phyloP scores from a whole-genome alignment of 2,888 invertebrate species.

The Suillia variegata region DNA sequence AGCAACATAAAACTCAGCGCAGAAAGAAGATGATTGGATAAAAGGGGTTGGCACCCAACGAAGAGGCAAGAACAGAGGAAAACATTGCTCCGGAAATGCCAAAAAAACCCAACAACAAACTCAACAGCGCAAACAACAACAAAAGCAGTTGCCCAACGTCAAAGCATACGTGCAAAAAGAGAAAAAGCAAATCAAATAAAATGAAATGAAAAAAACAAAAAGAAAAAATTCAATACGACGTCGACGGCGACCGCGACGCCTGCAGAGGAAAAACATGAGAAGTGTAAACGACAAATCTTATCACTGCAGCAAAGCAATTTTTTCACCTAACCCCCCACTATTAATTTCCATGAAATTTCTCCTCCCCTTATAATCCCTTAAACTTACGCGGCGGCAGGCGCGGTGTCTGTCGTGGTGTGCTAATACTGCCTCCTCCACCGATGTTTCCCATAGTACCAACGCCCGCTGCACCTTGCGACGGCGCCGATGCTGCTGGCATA shows the following conservation, averaged over 20 bases:
- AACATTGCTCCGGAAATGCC: constrained; percentile 53
- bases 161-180: no score
- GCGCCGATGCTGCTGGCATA: constrained; percentile 48
- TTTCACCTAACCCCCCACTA: background rate
- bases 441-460: background rate
- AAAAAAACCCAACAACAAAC: constrained; percentile 40
- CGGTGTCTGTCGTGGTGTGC: constrained; percentile 65
- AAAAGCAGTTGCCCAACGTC: constrained; percentile 8
- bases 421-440: constrained; percentile 33
- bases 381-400: constrained; percentile 61
- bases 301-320: background rate
- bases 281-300: background rate
- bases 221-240: constrained; percentile 18
- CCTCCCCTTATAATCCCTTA: background rate
- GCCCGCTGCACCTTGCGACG: constrained; percentile 36
- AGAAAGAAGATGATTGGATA: background rate
- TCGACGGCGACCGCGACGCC: constrained; percentile 20
- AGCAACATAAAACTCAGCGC: background rate
- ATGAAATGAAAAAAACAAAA: constrained; percentile 8
- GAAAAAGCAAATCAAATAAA: no score
- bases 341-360: background rate
- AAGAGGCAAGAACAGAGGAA: constrained; percentile 16
- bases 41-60: background rate
- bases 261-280: background rate
- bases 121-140: constrained; percentile 29